Base-by-base conservation (phyloP, 2,888 invertebrate species). In the Platerodrilus igneus region DNA sequence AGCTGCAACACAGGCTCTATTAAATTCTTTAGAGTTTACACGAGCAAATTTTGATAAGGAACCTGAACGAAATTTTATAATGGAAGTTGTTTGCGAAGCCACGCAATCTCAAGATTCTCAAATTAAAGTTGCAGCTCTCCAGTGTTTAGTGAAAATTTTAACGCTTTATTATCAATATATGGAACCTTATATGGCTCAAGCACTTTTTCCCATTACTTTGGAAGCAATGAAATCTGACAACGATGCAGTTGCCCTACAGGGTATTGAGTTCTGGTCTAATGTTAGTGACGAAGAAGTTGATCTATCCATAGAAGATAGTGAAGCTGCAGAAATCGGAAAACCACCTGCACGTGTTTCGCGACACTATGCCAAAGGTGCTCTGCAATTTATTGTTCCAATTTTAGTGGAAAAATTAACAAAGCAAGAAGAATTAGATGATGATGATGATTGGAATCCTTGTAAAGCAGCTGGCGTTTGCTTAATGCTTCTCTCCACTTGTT, bases 211-310 rank as follows among this genome's bases (percentile, higher is more conserved):
- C 16, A 97, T 99, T 41, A 96, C 99, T 5, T 73, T 99, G 62
- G 93, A 95, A 69, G 96, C 99, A 6, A 99, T 99, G 94, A 94
- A 93, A 66, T 91, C 91, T 10, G 92, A 93, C 48, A 81, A 88
- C 50, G 95, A 97, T 71, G 95, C 96, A 55, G 87, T 99, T 35
- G 86, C 94, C 10, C 77, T 97, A 38, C 97, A 97, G 74, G 99
- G 99, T 52, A 97, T 99, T 65, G 99, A 99, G 69, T 99, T 99
- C 72, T 99, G 99, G 99, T 97, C 96, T 3, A 97, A 95, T 59
- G 96, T 99, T 1, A 95, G 97, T 62, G 99, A 99, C 70, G 99
- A 97, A 72, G 99, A 99, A 71, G 92, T 96, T 19, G 96, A 96
- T 70, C 73, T 97, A 50, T 81, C 88, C 2, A 87, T 95, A 64